phyloP scores from a whole-genome alignment of 2,888 invertebrate species.

The Ophioninae sp. region DNA sequence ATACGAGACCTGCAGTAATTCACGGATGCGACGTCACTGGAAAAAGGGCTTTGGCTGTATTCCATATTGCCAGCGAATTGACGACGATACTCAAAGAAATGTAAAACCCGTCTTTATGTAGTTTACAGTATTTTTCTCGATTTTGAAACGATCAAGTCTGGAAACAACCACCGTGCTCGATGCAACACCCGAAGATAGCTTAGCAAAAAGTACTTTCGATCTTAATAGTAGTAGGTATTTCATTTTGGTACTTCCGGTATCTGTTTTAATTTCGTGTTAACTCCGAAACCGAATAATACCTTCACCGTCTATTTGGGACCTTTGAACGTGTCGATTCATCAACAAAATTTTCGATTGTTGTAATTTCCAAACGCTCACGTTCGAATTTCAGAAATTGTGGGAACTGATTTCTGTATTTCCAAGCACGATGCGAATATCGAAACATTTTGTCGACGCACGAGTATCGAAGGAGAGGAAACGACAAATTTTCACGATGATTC shows the following conservation, averaged over 20 bases:
- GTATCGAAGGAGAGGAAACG: not conserved
- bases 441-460: not conserved
- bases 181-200: constrained; percentile 36
- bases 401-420: not conserved
- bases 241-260: constrained; percentile 39
- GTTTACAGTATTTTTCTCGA: constrained; percentile 6
- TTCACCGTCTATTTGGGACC: not conserved
- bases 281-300: not conserved
- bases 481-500: not conserved
- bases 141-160: constrained; percentile 35
- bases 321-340: not conserved
- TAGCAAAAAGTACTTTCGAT: constrained; percentile 15
- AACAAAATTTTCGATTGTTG: not conserved
- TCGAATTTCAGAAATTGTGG: not conserved
- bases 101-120: not conserved
- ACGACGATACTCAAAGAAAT: not conserved
- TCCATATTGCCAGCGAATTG: not conserved
- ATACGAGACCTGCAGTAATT: constrained; percentile 51
- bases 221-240: constrained; percentile 48
- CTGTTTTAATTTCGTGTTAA: not conserved
- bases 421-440: not conserved
- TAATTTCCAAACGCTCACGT: not conserved
- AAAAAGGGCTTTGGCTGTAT: constrained; percentile 12
- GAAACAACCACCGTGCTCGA: constrained; percentile 28
- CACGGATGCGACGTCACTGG: constrained; percentile 48